Percentiles rank a stretch among this genome's conserved stretches.
Evolutionary conservation across 1,140 invertebrate genomes (phyloP).

Genomic region (Apis florea): DNA sequence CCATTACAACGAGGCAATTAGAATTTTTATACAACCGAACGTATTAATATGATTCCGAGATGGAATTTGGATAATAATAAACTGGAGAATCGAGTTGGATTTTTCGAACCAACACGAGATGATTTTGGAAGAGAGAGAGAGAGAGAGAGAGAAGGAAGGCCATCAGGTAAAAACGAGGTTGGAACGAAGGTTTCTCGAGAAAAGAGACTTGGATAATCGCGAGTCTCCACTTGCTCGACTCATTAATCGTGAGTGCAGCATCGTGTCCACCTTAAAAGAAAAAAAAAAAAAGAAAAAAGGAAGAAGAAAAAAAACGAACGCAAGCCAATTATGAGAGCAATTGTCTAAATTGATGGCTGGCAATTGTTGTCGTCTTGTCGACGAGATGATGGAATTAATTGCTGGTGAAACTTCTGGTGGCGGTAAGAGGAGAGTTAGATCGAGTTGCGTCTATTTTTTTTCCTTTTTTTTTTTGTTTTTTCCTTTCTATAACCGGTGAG

Average conservation of each 20-base stretch:
- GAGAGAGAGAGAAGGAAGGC: constrained; percentile 6
- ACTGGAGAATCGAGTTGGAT: neutral
- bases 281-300: too few species aligned
- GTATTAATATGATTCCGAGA: neutral
- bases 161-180: neutral
- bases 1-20: neutral
- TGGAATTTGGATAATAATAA: neutral
- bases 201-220: constrained; percentile 9
- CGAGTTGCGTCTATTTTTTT: neutral
- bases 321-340: constrained; percentile 27
- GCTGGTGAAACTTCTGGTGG: neutral
- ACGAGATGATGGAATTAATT: constrained; percentile 18
- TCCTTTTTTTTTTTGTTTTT: neutral
- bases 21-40: neutral
- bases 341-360: constrained; percentile 27
- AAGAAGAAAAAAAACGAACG: neutral
- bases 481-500: too few species aligned
- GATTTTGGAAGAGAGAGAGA: neutral
- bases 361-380: constrained; percentile 1
- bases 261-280: constrained; percentile 10
- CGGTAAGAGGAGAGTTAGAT: neutral
- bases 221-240: constrained; percentile 10
- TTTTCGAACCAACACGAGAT: neutral
- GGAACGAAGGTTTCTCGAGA: constrained; percentile 15
- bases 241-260: constrained; percentile 32